Percentiles rank a stretch among this genome's conserved stretches.
Conservation (phyloP, 1,140 invertebrate species). For the Dryas iulia region DNA sequence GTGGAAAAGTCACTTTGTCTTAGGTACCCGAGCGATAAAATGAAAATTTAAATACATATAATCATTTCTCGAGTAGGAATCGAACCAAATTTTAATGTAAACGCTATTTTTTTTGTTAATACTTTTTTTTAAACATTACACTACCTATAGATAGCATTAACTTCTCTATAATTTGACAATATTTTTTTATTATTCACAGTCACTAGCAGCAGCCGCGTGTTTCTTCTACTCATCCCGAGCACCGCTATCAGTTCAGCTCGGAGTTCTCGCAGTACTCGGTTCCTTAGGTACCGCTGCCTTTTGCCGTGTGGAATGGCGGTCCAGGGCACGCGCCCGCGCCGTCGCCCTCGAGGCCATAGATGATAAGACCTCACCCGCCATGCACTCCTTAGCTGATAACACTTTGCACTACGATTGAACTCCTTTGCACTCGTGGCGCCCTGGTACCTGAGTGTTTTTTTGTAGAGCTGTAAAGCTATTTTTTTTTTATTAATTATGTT, state of each 20-base stretch:
- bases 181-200: slow-evolving; percentile 80
- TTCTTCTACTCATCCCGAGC: slow-evolving; percentile 93
- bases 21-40: too few species aligned
- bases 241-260: slow-evolving; percentile 89
- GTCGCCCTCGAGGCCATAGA: slow-evolving; percentile 47
- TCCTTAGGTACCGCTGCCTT: slow-evolving; percentile 90
- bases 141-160: neutral
- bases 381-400: slow-evolving; percentile 61
- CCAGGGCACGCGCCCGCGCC: slow-evolving; percentile 55
- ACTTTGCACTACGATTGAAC: slow-evolving; percentile 67
- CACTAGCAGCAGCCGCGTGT: slow-evolving; percentile 91
- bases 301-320: slow-evolving; percentile 87
- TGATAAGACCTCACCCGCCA: slow-evolving; percentile 53
- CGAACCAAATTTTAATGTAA: too few species aligned
- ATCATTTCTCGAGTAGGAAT: too few species aligned
- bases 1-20: too few species aligned
- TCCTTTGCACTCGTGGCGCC: neutral
- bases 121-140: too few species aligned
- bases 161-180: neutral
- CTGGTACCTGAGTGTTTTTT: neutral
- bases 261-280: slow-evolving; percentile 87
- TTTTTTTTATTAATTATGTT: neutral
- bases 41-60: too few species aligned
- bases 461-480: neutral
- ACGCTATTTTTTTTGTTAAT: too few species aligned